These are phyloP conservation scores for Drosophila mercatorum DNA, from an alignment of 2,888 invertebrate genomes.

Conservation along the genomic window DNA sequence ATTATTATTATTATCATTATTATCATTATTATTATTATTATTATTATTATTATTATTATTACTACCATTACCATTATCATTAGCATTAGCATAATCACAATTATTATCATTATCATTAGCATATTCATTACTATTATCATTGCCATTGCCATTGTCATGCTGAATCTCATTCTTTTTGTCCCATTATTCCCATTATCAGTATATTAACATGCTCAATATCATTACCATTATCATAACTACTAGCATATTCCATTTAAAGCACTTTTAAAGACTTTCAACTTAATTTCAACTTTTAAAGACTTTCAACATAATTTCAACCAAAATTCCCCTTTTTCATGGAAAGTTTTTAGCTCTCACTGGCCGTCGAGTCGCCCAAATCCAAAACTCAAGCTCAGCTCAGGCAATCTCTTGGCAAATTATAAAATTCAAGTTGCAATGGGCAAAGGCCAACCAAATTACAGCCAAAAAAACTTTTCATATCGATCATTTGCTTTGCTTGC, in stretches of 20 bases:
- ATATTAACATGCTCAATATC: too few relatives aligned
- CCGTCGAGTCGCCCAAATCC: neutral
- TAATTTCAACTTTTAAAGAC: too few relatives aligned
- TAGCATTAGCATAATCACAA: too few relatives aligned
- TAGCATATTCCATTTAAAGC: neutral
- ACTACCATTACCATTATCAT: neutral
- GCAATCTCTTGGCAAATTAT: conserved; percentile 11
- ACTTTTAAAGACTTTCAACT: neutral
- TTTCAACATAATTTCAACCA: neutral
- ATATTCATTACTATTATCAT: neutral
- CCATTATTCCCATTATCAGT: too few relatives aligned
- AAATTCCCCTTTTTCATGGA: neutral
- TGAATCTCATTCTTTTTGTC: too few relatives aligned
- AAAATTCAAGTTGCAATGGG: conserved; percentile 18
- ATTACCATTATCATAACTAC: neutral
- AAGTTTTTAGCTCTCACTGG: neutral
- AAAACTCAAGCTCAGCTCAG: conserved; percentile 4
- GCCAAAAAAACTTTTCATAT: conserved; percentile 28
- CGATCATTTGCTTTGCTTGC: conserved; percentile 11
- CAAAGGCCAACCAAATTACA: conserved; percentile 15
- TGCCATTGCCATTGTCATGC: neutral
- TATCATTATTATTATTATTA: too few relatives aligned
- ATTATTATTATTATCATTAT: neutral
- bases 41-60: neutral
- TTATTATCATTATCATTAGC: too few relatives aligned